Evolutionary conservation across 2,113 vertebrate species (phyloP).

Genomic region (Charina bottae): DNA sequence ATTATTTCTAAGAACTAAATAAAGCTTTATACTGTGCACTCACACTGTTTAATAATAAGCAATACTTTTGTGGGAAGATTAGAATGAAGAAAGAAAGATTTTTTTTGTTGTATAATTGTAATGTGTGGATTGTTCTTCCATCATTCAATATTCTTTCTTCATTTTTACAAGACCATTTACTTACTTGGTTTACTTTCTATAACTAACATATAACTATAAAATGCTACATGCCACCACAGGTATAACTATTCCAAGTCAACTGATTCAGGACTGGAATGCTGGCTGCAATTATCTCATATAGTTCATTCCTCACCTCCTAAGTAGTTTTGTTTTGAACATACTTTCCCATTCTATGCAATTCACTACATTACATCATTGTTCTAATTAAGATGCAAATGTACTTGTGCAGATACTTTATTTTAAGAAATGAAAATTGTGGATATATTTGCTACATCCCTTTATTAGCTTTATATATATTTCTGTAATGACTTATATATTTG

Average conservation of each 20-base stretch:
- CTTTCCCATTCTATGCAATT: background rate
- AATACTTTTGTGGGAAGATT: background rate
- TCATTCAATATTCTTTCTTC: background rate
- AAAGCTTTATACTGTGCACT: slow-evolving; percentile 22
- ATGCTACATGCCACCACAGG: background rate
- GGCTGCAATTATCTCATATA: background rate
- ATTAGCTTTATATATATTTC: background rate
- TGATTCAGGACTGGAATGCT: background rate
- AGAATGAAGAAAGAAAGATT: slow-evolving; percentile 14
- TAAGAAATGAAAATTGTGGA: background rate
- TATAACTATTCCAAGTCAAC: background rate
- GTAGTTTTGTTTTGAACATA: background rate
- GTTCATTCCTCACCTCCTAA: background rate
- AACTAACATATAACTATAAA: background rate
- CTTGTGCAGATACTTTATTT: background rate
- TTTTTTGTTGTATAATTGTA: background rate
- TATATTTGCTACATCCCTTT: background rate
- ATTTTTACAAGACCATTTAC: background rate
- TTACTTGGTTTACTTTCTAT: background rate
- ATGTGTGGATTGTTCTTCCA: background rate
- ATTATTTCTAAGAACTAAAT: slow-evolving; percentile 28
- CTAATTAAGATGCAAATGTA: background rate
- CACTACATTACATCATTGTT: background rate
- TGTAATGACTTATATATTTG: background rate
- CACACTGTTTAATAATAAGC: slow-evolving; percentile 8